phyloP scores from a whole-genome alignment of 1,140 invertebrate species.

The Medauroidea extradentata region DNA sequence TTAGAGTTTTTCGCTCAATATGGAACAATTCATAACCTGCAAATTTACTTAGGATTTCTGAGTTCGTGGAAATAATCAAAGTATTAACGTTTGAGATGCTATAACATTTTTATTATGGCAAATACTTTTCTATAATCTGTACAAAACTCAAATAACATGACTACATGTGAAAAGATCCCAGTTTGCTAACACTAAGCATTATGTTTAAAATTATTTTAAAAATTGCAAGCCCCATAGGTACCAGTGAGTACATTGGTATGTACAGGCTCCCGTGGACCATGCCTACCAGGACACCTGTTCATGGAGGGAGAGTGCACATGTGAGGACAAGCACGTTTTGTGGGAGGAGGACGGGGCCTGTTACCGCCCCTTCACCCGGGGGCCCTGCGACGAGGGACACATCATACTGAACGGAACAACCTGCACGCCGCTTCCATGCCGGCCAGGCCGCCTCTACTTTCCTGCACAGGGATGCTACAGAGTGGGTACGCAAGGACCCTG shows the following conservation, averaged over 20 bases:
- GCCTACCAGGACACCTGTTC: slow-evolving; percentile 63
- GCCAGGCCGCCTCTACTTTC: slow-evolving; percentile 67
- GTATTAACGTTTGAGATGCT: neutral
- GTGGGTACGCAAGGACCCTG: slow-evolving; percentile 71
- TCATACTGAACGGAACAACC: slow-evolving; percentile 51
- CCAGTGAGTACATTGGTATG: slow-evolving; percentile 15
- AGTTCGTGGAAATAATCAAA: too few relatives aligned
- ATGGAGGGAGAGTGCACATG: slow-evolving; percentile 54
- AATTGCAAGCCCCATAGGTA: too few relatives aligned
- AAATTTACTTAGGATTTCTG: too few relatives aligned
- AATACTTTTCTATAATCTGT: neutral
- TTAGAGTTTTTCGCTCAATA: too few relatives aligned
- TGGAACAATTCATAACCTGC: too few relatives aligned
- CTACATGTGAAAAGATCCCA: neutral
- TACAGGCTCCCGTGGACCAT: slow-evolving; percentile 62
- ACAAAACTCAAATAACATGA: neutral
- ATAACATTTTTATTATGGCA: neutral
- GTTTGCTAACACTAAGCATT: neutral
- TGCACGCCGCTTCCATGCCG: slow-evolving; percentile 64
- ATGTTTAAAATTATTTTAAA: neutral
- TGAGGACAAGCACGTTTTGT: slow-evolving; percentile 63
- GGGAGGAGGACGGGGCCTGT: slow-evolving; percentile 55
- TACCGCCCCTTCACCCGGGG: slow-evolving; percentile 71
- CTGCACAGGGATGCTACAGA: slow-evolving; percentile 65
- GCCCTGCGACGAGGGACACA: slow-evolving; percentile 51